Base-by-base conservation (phyloP, 23 tunicate species). In the Styela plicata region DNA sequence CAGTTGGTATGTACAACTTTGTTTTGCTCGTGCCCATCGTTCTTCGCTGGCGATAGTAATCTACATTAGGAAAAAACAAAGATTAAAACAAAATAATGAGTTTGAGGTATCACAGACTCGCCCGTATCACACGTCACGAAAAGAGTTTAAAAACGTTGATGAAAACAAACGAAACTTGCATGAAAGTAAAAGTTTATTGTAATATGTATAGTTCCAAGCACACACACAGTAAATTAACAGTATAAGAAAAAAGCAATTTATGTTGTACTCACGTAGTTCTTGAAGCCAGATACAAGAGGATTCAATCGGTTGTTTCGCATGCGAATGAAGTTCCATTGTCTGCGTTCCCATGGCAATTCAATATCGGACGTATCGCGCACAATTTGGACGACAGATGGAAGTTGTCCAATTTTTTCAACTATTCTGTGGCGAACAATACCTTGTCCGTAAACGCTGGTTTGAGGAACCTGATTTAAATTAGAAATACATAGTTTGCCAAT, bases 281-380 rank as follows among this genome's bases (percentile, higher is more conserved):
- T 73, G 19, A 73, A 0, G 10, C 69, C 78, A 23, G 37, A 23
- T 16, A 31, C 16, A 31, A 73, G 0, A 17, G 78, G 78, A 34
- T 73, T 31, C 17, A 31, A 19, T 16, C 37, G 17, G 78, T 73
- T 73, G 26, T 31, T 73, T 17, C 78, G 78, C 78, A 73, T 73
- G 0, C 78, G 78, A 33, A 73, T 32, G n/a, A 73, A 73, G 78
- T 73, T 73, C 78, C 78, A 73, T 2, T 73, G 78, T 34, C 32
- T 73, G 18, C 78, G 52, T 31, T 73, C 78, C 78, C 78, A 73
- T 1, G 78, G 78, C 37, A 73, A 31, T 16, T 31, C 52, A 24
- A 73, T 29, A n/a, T 2, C 17, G 16, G 78, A 28, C 1, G 78
- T 31, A 34, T 73, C 78, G 17, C 78, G 78, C 24, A 27, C 22